Base-by-base conservation (phyloP, 2,113 vertebrate genomes). In the Strix uralensis region DNA sequence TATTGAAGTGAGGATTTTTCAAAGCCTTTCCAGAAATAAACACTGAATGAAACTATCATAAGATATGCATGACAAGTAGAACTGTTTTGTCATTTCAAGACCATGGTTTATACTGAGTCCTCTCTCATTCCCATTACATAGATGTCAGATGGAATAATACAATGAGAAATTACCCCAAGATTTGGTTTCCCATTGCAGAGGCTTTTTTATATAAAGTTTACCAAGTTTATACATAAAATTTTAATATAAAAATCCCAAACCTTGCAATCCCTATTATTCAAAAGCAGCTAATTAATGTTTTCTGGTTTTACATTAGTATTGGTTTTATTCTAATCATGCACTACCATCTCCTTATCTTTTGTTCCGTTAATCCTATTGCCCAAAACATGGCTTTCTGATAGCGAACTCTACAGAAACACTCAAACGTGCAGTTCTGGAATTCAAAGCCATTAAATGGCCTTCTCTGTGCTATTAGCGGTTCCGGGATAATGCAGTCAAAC, bases 21-120 rank as follows among this genome's bases (percentile, higher is more conserved):
- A 96, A 96, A 96, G 77, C 63, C 42, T 87, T 91, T 83, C 74
- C 51, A 74, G 95, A 86, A 85, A 86, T 91, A 92, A 92, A 79
- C 66, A 55, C 34, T 79, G 65, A 67, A 65, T 75, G 38, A 93
- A 81, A 80, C 17, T 52, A 61, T 40, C 62, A 20, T 49, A 71
- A 92, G 63, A 44, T 89, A 36, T 58, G 20, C 95, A 93, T 36
- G 81, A 74, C 44, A 92, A 67, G 63, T 9, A 63, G 69, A 95
- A 32, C 15, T 54, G 44, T 87, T 83, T 88, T 94, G 88, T 93
- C 63, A 54, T 93, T 92, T 79, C 69, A 88, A 88, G 87, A 52
- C 89, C 42, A 0, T 59, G 62, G 75, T 90, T 94, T 92, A 84
- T 81, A 22, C 69, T n/a, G 22, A 81, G 61, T 59, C 34, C 66